Conservation (phyloP, 2,797 vertebrate species). For the Erethizon dorsatum region DNA sequence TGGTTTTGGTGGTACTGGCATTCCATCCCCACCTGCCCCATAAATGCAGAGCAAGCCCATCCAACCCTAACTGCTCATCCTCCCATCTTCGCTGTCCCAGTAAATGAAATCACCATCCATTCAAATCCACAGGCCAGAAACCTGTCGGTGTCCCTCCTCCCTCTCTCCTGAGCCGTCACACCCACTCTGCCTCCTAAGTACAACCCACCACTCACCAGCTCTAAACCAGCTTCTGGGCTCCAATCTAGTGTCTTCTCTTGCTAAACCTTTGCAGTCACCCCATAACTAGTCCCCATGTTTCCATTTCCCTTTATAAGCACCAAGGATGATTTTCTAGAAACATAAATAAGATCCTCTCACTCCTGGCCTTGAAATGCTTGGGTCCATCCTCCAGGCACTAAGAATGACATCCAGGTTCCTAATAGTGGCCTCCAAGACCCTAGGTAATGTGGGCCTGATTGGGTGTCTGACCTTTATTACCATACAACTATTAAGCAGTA, state of each 20-base stretch:
- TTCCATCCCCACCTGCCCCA: background rate
- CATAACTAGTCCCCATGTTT: background rate
- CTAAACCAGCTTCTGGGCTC: background rate
- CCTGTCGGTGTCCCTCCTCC: background rate
- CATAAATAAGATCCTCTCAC: background rate
- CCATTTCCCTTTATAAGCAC: background rate
- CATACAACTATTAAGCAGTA: background rate
- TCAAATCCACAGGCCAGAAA: background rate
- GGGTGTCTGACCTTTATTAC: background rate
- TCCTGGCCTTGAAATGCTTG: background rate
- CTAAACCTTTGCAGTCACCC: background rate
- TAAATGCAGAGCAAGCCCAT: background rate
- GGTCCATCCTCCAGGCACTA: no score
- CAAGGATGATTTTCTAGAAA: background rate
- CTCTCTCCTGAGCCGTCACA: background rate
- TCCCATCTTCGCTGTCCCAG: background rate
- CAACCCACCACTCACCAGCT: no score
- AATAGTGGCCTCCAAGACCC: background rate
- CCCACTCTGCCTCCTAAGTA: background rate
- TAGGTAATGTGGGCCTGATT: background rate
- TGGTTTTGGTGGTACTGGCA: no score
- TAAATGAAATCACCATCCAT: background rate
- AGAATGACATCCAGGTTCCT: background rate
- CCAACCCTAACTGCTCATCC: no score
- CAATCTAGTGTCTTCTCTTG: no score